A percentile compares a stretch with the other conserved stretches of the same genome.
phyloP scores from a whole-genome alignment of 2,113 vertebrate genomes.

The Phrynocephalus versicolor region DNA sequence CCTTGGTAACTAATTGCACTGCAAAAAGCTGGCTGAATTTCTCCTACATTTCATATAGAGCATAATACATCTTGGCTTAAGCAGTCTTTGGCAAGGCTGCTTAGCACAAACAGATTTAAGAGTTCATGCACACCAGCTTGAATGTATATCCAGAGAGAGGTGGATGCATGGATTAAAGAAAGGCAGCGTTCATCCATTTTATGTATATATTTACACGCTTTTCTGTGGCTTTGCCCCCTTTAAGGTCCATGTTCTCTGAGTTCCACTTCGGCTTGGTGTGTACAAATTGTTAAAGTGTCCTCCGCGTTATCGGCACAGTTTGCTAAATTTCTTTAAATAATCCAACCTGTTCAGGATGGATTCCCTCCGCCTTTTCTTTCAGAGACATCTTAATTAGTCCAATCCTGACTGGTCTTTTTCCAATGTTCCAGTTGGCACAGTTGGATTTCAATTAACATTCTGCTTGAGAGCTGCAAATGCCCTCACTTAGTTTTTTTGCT shows the following conservation, averaged over 20 bases:
- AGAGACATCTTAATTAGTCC: slow-evolving; percentile 85
- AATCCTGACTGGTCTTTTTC: slow-evolving; percentile 84
- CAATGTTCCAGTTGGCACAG: slow-evolving; percentile 83
- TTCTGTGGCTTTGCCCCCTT: too few relatives aligned
- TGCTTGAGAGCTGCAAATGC: slow-evolving; percentile 73
- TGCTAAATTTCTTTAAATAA: slow-evolving; percentile 72
- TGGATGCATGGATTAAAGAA: not conserved
- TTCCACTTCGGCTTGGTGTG: slow-evolving; percentile 20
- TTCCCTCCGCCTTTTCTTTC: slow-evolving; percentile 65
- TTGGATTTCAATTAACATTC: slow-evolving; percentile 85
- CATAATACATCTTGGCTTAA: slow-evolving; percentile 17
- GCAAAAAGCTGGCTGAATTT: not conserved
- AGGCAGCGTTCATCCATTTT: not conserved
- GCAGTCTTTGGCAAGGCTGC: not conserved
- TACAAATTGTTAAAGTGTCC: slow-evolving; percentile 46
- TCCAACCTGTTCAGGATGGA: slow-evolving; percentile 75
- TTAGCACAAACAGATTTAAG: slow-evolving; percentile 13
- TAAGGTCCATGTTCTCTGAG: slow-evolving; percentile 24
- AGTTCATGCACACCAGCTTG: not conserved
- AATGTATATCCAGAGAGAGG: not conserved
- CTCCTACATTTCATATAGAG: not conserved
- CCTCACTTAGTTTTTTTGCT: slow-evolving; percentile 64
- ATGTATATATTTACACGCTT: not conserved
- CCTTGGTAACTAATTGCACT: not conserved
- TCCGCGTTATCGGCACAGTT: slow-evolving; percentile 28